Evolutionary conservation across 2,888 invertebrate genomes (phyloP).

Genomic region (Zygothrica quintamaculata): DNA sequence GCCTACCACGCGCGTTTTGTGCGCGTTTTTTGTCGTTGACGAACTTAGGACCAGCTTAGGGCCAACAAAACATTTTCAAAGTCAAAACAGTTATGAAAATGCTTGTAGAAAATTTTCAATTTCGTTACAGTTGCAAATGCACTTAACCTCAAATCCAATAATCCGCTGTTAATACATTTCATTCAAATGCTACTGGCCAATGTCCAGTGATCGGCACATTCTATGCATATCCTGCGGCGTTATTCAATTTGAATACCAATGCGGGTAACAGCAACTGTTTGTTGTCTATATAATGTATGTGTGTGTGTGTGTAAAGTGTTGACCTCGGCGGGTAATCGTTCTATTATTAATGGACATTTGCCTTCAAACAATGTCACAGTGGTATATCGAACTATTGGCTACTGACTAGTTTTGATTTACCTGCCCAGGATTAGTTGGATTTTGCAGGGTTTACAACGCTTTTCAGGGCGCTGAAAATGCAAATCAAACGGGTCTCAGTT

Average conservation of each 20-base stretch:
- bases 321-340: slow-evolving; percentile 75
- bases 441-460: slow-evolving; percentile 45
- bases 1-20: slow-evolving; percentile 63
- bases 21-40: slow-evolving; percentile 51
- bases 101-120: slow-evolving; percentile 46
- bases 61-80: slow-evolving; percentile 28
- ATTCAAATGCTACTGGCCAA: slow-evolving; percentile 45
- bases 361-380: slow-evolving; percentile 69
- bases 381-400: slow-evolving; percentile 45
- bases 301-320: slow-evolving; percentile 55
- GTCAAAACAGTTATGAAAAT: slow-evolving; percentile 51
- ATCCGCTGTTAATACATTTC: slow-evolving; percentile 77
- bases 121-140: slow-evolving; percentile 62
- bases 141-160: slow-evolving; percentile 80
- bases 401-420: slow-evolving; percentile 50
- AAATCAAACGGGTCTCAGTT: slow-evolving; percentile 17
- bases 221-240: slow-evolving; percentile 57
- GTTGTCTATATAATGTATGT: slow-evolving; percentile 22
- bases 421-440: slow-evolving; percentile 62
- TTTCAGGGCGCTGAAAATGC: slow-evolving; percentile 31
- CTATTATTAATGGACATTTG: slow-evolving; percentile 69
- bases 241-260: slow-evolving; percentile 70
- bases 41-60: slow-evolving; percentile 37
- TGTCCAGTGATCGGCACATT: slow-evolving; percentile 25
- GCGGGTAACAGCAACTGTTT: slow-evolving; percentile 36